Evolutionary conservation across 2,888 invertebrate species (phyloP).

Genomic region (Druceiella hillmani): DNA sequence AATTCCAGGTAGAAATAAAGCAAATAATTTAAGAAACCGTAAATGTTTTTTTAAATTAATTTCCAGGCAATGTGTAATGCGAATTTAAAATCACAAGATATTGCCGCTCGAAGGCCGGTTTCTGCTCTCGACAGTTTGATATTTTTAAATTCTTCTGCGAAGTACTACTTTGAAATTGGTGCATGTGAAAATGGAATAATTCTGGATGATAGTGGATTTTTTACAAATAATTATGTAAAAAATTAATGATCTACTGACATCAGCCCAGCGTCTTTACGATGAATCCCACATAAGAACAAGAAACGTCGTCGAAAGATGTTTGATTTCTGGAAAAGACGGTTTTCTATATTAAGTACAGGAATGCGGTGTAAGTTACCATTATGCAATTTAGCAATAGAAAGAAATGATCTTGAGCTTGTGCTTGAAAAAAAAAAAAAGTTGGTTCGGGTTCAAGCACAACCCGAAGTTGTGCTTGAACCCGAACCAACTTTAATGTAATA

Average conservation of each 20-base stretch:
- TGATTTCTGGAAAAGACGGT: slow-evolving; percentile 14
- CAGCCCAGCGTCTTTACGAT: slow-evolving; percentile 15
- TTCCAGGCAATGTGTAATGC: slow-evolving; percentile 9
- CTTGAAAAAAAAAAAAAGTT: too few species aligned
- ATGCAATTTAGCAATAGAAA: slow-evolving; percentile 15
- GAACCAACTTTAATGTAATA: too few species aligned
- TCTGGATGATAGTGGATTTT: slow-evolving; percentile 17
- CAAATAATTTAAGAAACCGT: slow-evolving; percentile 16
- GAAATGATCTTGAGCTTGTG: slow-evolving; percentile 5
- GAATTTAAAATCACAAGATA: slow-evolving; percentile 6
- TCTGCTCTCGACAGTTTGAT: slow-evolving; percentile 16
- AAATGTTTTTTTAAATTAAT: slow-evolving; percentile 10
- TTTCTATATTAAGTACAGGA: slow-evolving; percentile 18
- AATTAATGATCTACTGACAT: slow-evolving; percentile 11
- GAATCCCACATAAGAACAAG: slow-evolving; percentile 13
- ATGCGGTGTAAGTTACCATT: slow-evolving; percentile 12
- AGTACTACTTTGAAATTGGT: too few species aligned
- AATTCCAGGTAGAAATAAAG: slow-evolving; percentile 17
- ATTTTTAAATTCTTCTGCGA: slow-evolving; percentile 10
- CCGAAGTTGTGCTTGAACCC: slow-evolving; percentile 2
- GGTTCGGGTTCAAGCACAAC: too few species aligned
- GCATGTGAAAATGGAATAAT: slow-evolving; percentile 9
- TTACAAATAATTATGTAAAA: slow-evolving; percentile 10
- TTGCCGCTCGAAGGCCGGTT: slow-evolving; percentile 14
- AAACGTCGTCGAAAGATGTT: slow-evolving; percentile 15